Evolutionary conservation across 1,140 invertebrate species (phyloP), one percentile per base, ranked within the genome.

Genomic region (Colletes gigas): DNA sequence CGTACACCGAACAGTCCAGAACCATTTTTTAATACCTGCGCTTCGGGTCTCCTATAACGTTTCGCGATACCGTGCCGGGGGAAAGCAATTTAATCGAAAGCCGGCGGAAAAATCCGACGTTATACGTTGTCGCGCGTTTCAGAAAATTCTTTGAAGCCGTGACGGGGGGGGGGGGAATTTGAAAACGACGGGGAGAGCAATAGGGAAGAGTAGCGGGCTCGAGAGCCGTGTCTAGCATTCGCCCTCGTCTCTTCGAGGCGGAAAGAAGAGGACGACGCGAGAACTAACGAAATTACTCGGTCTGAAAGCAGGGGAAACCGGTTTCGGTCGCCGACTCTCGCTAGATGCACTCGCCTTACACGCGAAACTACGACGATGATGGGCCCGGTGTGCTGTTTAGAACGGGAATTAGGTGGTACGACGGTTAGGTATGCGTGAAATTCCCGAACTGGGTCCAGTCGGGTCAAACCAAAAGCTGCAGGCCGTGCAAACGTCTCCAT

Each of bases 251-350:
- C 55, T 78, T 12, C 19, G 5, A 2, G 0, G 52, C 15, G 50
- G 19, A 30, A n/a, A 15, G 78, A 75, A n/a, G 19, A 81, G 65
- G 79, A 77, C 15, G 50, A 10, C 5, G 30, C 52, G 55, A 69
- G 71, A 62, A 60, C 52, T 75, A 75, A 80, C 65, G 74, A 68
- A 85, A 85, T 85, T 85, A 82, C 83, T 85, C 66, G 73, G 79
- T 70, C 72, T 68, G 78, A 84, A 76, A 84, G 68, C 83, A n/a
- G 74, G 73, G 82, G 84, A 85, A 85, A 85, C 84, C 84, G 84
- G 84, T 85, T 85, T 67, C 66, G 59, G 60, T 72, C 57, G 83
- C 60, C 70, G 72, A 83, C 79, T 82, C 75, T 85, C 83, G 55
- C 83, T 84, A 79, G 77, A 73, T 44, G 39, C 41, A 21, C 74